Evolutionary conservation across 2,888 invertebrate genomes (phyloP).

Genomic region (Allygus modestus): DNA sequence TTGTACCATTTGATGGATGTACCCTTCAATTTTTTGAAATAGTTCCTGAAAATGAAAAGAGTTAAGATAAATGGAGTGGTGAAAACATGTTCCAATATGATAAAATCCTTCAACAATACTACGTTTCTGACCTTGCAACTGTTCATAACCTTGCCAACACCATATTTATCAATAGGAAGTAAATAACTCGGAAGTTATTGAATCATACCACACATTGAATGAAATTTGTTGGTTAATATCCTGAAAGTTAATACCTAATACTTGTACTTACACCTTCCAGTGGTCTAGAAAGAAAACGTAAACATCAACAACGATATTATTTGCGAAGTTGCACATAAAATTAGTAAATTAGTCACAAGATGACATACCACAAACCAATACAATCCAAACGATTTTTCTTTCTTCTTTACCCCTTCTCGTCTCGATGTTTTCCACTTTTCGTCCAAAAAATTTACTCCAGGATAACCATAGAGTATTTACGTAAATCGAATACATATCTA

Average conservation of each 20-base stretch:
- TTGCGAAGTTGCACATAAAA: too few species aligned
- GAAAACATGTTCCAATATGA: neutral
- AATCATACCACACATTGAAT: neutral
- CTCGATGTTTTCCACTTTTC: neutral
- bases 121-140: conserved; percentile 42
- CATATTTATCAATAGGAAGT: conserved; percentile 52
- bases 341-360: conserved; percentile 38
- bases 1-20: conserved; percentile 32
- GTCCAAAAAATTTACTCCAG: too few species aligned
- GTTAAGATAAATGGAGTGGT: neutral
- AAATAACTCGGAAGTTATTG: conserved; percentile 14
- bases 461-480: too few species aligned
- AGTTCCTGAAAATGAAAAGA: conserved; percentile 30
- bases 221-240: neutral
- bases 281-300: neutral
- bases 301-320: conserved; percentile 8
- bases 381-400: neutral
- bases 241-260: neutral
- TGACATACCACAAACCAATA: neutral
- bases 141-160: conserved; percentile 46
- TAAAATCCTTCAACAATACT: neutral
- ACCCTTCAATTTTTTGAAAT: neutral
- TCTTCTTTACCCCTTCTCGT: neutral
- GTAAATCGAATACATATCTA: too few species aligned
- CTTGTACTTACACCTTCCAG: neutral